Evolutionary conservation across 2,888 invertebrate genomes (phyloP).

Genomic region (Sesamia inferens): DNA sequence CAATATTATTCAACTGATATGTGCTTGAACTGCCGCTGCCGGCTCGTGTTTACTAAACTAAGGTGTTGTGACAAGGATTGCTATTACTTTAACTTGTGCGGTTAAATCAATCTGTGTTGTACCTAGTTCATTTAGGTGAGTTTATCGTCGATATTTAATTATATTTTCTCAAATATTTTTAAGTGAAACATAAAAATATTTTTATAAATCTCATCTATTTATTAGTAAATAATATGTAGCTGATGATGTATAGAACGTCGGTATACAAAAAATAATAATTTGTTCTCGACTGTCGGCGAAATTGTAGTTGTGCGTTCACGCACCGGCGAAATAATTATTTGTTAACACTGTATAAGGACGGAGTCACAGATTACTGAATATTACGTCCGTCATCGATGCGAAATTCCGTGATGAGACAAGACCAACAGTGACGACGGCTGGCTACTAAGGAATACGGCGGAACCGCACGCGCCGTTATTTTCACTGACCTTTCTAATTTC

Average conservation of each 20-base stretch:
- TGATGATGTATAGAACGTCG: not conserved
- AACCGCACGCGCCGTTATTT: conserved; percentile 65
- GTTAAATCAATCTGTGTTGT: conserved; percentile 59
- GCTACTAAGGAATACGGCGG: conserved; percentile 35
- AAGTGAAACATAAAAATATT: not conserved
- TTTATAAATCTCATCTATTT: not conserved
- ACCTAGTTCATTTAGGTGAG: conserved; percentile 58
- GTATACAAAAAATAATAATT: conserved; percentile 39
- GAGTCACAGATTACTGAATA: conserved; percentile 15
- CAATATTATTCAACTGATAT: conserved; percentile 79
- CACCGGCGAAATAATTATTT: conserved; percentile 60
- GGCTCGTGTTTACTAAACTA: conserved; percentile 81
- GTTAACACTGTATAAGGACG: conserved; percentile 22
- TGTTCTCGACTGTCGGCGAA: conserved; percentile 10
- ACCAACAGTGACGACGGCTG: conserved; percentile 33
- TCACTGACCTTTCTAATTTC: conserved; percentile 81
- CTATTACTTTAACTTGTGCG: conserved; percentile 76
- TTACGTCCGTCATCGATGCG: conserved; percentile 16
- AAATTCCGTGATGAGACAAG: conserved; percentile 28
- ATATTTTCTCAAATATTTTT: not conserved
- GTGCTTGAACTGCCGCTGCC: conserved; percentile 72
- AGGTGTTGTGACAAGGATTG: conserved; percentile 78
- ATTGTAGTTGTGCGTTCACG: conserved; percentile 41
- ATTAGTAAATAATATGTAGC: conserved; percentile 21
- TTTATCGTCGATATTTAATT: conserved; percentile 15